These are phyloP conservation scores for Thinocorus orbignyianus DNA, from an alignment of 2,113 vertebrate genomes.

Conservation along the genomic window DNA sequence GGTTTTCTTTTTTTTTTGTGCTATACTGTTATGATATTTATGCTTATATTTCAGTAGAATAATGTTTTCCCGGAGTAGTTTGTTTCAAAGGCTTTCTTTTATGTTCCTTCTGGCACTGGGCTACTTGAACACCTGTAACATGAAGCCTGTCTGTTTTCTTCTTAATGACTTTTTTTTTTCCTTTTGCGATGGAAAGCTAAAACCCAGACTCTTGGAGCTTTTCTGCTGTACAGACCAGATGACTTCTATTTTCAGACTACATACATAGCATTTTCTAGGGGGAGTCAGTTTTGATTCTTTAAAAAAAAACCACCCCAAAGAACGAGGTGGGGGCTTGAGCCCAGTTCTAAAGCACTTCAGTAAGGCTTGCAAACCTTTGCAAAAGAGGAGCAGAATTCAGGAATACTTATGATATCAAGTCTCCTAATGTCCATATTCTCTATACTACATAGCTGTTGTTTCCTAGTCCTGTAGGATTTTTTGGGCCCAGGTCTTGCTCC, in stretches of 20 bases:
- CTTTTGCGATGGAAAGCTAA: not conserved
- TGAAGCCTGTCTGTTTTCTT: not conserved
- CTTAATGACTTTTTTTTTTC: not conserved
- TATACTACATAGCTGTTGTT: fast-evolving
- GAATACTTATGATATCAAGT: not conserved
- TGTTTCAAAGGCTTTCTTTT: not conserved
- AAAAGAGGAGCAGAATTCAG: not conserved
- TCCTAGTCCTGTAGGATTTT: not conserved
- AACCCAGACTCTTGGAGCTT: not conserved
- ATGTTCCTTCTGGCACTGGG: not conserved
- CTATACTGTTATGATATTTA: not conserved
- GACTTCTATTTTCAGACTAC: conserved; percentile 5
- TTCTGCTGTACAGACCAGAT: not conserved
- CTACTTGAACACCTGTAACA: conserved; percentile 17
- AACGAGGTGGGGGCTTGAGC: not conserved
- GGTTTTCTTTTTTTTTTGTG: not conserved
- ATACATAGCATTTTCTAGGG: not conserved
- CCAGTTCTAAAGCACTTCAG: not conserved
- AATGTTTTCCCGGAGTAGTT: not conserved
- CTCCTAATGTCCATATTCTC: not conserved
- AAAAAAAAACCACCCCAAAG: too few species aligned
- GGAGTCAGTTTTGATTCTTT: not conserved
- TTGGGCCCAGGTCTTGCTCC: not conserved
- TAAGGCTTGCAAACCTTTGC: not conserved
- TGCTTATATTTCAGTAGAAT: not conserved